These are phyloP conservation scores for Eristalis arbustorum DNA, from an alignment of 2,888 invertebrate species.

Conservation along the genomic window DNA sequence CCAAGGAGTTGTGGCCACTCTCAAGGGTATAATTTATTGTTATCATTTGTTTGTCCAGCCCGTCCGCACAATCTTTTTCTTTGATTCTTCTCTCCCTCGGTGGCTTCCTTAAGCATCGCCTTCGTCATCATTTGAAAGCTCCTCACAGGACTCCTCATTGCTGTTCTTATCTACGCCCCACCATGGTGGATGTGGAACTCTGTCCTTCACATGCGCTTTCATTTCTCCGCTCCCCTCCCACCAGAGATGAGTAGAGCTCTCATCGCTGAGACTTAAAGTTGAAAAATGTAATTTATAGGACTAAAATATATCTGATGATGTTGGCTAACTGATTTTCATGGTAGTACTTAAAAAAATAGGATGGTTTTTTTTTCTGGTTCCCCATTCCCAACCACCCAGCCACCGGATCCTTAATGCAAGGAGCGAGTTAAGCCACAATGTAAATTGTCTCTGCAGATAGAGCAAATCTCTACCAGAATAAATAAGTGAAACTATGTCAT, in stretches of 20 bases:
- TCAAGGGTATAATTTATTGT: conserved; percentile 40
- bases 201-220: not conserved
- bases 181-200: not conserved
- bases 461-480: conserved; percentile 1
- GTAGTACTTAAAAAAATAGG: not conserved
- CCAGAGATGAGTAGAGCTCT: not conserved
- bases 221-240: too few relatives aligned
- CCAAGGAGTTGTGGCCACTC: conserved; percentile 24
- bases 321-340: conserved; percentile 13
- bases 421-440: conserved; percentile 16
- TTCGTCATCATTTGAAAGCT: conserved; percentile 24
- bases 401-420: not conserved
- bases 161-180: conserved; percentile 2
- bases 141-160: conserved; percentile 13
- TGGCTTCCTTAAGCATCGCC: not conserved
- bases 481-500: conserved; percentile 19
- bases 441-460: conserved; percentile 1
- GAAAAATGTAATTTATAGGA: conserved; percentile 36
- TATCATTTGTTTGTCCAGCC: conserved; percentile 40
- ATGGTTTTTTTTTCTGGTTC: not conserved
- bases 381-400: not conserved
- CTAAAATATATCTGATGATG: conserved; percentile 12
- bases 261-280: conserved; percentile 21
- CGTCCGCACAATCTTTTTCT: conserved; percentile 22
- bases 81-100: not conserved